These are phyloP conservation scores for Pseudorhiza aurosa DNA, from an alignment of 30 jellyfish, hydroid and myxozoan species.

Conservation along the genomic window DNA sequence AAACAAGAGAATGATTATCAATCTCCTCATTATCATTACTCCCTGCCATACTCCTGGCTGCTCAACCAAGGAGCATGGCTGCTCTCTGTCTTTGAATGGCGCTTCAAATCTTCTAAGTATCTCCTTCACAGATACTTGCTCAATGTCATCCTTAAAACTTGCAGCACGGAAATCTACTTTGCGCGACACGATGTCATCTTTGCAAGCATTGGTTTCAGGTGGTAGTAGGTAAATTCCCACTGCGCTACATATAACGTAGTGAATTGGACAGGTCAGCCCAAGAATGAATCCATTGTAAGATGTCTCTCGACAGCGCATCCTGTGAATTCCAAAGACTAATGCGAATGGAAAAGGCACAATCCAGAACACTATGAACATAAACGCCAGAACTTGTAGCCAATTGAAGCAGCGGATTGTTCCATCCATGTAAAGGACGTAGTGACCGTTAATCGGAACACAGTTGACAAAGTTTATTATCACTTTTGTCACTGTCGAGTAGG, in stretches of 20 bases:
- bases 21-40: slow-evolving; percentile 74
- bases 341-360: slow-evolving; percentile 91
- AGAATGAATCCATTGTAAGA: slow-evolving; percentile 63
- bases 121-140: slow-evolving; percentile 34
- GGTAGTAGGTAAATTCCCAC: not conserved
- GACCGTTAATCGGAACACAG: slow-evolving; percentile 81
- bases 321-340: slow-evolving; percentile 50
- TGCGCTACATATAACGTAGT: slow-evolving; percentile 31
- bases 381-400: slow-evolving; percentile 84
- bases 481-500: slow-evolving; percentile 89
- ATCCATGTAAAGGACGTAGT: slow-evolving; percentile 81
- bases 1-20: slow-evolving; percentile 58
- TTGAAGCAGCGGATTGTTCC: slow-evolving; percentile 80
- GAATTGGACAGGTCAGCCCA: slow-evolving; percentile 77
- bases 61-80: not conserved
- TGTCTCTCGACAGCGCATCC: slow-evolving; percentile 25
- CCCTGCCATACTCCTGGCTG: slow-evolving; percentile 98
- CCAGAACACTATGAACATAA: slow-evolving; percentile 71
- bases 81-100: slow-evolving; percentile 50
- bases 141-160: not conserved
- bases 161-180: too few relatives aligned
- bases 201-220: not conserved
- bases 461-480: slow-evolving; percentile 70
- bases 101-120: slow-evolving; percentile 72
- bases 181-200: too few relatives aligned